Base-by-base conservation (phyloP, 2,888 invertebrate genomes). In the Clepsis dumicolana region DNA sequence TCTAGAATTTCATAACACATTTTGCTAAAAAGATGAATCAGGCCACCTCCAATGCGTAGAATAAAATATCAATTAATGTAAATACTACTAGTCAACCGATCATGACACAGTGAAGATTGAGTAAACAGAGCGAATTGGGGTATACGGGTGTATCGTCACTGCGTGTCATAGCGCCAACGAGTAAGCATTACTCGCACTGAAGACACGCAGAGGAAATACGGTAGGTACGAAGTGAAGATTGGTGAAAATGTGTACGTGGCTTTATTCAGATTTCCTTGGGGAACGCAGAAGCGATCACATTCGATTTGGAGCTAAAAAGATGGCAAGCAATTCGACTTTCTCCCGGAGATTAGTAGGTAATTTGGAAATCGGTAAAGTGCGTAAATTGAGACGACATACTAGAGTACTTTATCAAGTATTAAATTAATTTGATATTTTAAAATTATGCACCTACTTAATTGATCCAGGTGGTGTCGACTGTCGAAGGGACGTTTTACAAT, bases 251-350 rank as follows among this genome's bases (percentile, higher is more conserved):
- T 44, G 44, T 44, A 44, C 44, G 38, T n/a, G 44, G 44, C 44
- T 50, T 50, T 52, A 52, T 52, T 16, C n/a, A 24, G 21, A 57
- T 57, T 57, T 57, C 38, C 35, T 38, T 24, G 32, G 57, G 57
- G 57, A 38, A 32, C 38, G 24, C 2, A 57, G 12, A 57, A 54
- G 32, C 32, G 38, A 38, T 21, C 35, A 57, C 38, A 57, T 38
- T 57, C 57, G 57, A 35, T 38, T 54, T 35, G 57, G 32, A 24
- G 24, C 32, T 57, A 16, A 57, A 24, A 57, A 52, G 25, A 52
- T 52, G 25, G 52, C n/a, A 52, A 21, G 52, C 52, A 25, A 25
- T 52, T 24, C 25, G 52, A 25, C 1, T 52, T 24, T 24, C 52
- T 52, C 25, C 5, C n/a, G 10, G 10, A 52, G 52, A 52, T 52